Conservation (phyloP, 2,797 vertebrate genomes). For the Peromyscus aztecus region DNA sequence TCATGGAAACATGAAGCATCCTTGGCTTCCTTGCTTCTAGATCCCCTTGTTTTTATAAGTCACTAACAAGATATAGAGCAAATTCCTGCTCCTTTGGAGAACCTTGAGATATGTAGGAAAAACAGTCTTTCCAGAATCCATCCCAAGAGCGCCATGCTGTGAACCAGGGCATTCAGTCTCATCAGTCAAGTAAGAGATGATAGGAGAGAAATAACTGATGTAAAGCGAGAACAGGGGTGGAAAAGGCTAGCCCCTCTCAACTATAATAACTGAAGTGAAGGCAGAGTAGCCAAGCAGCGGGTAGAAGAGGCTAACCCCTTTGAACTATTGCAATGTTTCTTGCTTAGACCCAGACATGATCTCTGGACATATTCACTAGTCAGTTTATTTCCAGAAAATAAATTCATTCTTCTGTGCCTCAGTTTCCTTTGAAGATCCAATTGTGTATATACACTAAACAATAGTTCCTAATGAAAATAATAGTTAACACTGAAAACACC, state of each 20-base stretch:
- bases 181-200: neutral
- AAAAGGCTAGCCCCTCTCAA: neutral
- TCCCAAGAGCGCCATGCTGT: neutral
- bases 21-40: neutral
- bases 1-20: neutral
- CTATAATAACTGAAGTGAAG: neutral
- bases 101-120: neutral
- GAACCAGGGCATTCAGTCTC: neutral
- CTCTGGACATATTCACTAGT: neutral
- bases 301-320: neutral
- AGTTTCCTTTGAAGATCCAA: neutral
- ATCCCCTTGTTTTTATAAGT: neutral
- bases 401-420: neutral
- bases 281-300: neutral
- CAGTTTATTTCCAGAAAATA: neutral
- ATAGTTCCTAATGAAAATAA: constrained; percentile 49
- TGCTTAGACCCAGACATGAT: neutral
- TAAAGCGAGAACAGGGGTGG: neutral
- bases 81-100: neutral
- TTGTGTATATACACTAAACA: neutral
- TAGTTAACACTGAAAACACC: neutral
- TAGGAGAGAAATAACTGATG: neutral
- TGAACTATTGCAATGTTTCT: neutral
- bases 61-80: neutral
- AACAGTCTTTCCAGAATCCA: neutral